phyloP scores from a whole-genome alignment of 1,140 invertebrate species.

The Macrostomum lignano region DNA sequence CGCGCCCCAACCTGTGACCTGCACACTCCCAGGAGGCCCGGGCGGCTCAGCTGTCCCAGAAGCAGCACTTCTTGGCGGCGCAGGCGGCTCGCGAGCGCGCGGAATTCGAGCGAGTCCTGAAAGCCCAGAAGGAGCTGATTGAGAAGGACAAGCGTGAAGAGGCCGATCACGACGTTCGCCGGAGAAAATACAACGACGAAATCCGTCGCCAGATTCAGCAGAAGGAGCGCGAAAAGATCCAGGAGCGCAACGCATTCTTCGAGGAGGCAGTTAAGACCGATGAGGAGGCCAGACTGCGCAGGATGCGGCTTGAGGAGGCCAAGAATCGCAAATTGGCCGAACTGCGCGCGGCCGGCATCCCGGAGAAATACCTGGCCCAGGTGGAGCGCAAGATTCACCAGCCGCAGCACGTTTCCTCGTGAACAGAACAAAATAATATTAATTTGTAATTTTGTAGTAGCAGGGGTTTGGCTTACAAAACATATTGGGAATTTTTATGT shows the following conservation, averaged over 20 bases:
- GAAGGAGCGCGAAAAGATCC: constrained; percentile 20
- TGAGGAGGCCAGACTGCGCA: constrained; percentile 19
- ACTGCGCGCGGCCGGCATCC: constrained; percentile 22
- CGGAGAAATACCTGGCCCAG: constrained; percentile 13
- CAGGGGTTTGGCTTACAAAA: no score
- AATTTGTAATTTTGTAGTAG: no score
- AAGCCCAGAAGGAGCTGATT: constrained; percentile 24
- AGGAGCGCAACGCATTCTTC: constrained; percentile 23
- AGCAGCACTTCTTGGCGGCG: constrained; percentile 25
- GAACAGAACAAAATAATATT: no score
- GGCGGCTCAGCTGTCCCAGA: constrained; percentile 21
- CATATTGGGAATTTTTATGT: no score
- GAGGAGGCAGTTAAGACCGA: constrained; percentile 25
- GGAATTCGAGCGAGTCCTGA: constrained; percentile 25
- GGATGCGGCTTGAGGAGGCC: constrained; percentile 21
- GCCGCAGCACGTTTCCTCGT: no score
- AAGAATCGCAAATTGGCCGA: constrained; percentile 25
- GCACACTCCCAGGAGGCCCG: no score
- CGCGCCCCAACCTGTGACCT: no score
- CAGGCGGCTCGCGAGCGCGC: constrained; percentile 23
- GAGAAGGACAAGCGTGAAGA: constrained; percentile 24
- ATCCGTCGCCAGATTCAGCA: constrained; percentile 22
- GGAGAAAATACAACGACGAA: constrained; percentile 15
- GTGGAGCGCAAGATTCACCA: constrained; percentile 7
- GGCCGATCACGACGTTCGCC: constrained; percentile 11